These are phyloP conservation scores for Dilophus febrilis DNA, from an alignment of 2,888 invertebrate species.

Conservation along the genomic window DNA sequence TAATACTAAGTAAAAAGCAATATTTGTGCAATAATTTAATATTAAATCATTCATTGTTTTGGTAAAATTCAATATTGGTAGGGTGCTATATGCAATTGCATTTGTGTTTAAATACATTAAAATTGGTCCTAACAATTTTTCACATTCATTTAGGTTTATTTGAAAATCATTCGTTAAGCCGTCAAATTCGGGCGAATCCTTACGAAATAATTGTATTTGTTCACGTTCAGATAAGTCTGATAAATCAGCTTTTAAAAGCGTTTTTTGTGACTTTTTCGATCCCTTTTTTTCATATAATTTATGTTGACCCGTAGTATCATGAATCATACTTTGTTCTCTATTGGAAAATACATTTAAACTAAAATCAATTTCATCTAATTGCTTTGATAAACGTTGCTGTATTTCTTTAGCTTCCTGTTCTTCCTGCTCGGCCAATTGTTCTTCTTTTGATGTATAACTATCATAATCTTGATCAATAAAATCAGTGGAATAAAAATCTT, in stretches of 20 bases:
- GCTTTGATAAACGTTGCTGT: constrained; percentile 56
- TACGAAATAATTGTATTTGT: constrained; percentile 56
- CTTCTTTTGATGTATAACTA: constrained; percentile 41
- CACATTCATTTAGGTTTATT: constrained; percentile 47
- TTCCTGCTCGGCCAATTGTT: constrained; percentile 59
- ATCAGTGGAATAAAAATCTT: constrained; percentile 69
- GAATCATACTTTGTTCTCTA: constrained; percentile 11
- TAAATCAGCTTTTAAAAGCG: constrained; percentile 56
- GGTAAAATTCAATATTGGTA: constrained; percentile 52
- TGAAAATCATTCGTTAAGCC: constrained; percentile 64
- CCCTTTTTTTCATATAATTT: constrained; percentile 16
- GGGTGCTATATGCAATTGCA: constrained; percentile 35
- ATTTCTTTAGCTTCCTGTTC: constrained; percentile 70
- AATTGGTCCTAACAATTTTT: constrained; percentile 48
- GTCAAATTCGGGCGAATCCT: constrained; percentile 76
- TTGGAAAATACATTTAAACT: constrained; percentile 39
- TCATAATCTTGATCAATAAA: constrained; percentile 76
- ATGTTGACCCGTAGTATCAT: not conserved
- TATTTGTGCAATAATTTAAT: constrained; percentile 70
- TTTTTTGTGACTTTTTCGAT: constrained; percentile 30
- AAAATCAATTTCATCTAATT: constrained; percentile 65
- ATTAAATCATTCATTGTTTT: constrained; percentile 49
- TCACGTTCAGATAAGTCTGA: constrained; percentile 57
- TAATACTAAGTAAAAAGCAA: constrained; percentile 68
- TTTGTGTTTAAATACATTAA: constrained; percentile 42